Evolutionary conservation across 2,797 vertebrate species (phyloP).

Genomic region (Urosaurus nigricauda): DNA sequence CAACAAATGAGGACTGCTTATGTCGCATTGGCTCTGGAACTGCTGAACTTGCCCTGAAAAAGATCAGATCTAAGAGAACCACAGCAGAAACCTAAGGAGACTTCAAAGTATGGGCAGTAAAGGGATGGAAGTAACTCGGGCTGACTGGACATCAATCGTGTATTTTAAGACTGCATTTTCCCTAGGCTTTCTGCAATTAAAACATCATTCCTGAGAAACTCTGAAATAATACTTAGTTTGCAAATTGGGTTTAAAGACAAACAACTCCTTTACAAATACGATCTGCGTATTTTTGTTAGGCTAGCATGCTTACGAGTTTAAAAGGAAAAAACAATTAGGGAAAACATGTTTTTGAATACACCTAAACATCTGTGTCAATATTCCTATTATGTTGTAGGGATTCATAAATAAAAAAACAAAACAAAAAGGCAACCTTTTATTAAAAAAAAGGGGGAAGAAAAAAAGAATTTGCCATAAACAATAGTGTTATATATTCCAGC

Average conservation of each 20-base stretch:
- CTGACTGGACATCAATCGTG: neutral
- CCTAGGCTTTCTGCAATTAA: constrained; percentile 2
- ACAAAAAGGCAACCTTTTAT: neutral
- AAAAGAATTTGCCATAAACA: neutral
- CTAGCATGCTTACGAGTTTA: neutral
- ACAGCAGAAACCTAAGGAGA: rapidly evolving
- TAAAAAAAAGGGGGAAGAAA: neutral
- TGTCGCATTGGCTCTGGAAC: neutral
- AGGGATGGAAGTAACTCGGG: neutral
- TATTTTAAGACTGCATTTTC: neutral
- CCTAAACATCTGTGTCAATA: constrained; percentile 32
- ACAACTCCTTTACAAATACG: neutral
- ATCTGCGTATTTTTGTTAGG: constrained; percentile 16
- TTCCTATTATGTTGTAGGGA: constrained; percentile 17
- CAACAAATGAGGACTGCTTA: constrained; percentile 44
- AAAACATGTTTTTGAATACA: constrained; percentile 29
- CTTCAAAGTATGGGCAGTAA: neutral
- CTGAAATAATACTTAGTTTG: rapidly evolving
- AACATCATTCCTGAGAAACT: neutral
- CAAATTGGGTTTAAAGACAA: neutral
- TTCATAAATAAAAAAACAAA: neutral
- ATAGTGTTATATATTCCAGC: neutral
- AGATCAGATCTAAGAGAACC: neutral
- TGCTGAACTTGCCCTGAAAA: neutral
- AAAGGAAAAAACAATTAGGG: neutral